These are phyloP conservation scores for Drosophila atripex DNA, from an alignment of 2,888 invertebrate species.

Conservation along the genomic window DNA sequence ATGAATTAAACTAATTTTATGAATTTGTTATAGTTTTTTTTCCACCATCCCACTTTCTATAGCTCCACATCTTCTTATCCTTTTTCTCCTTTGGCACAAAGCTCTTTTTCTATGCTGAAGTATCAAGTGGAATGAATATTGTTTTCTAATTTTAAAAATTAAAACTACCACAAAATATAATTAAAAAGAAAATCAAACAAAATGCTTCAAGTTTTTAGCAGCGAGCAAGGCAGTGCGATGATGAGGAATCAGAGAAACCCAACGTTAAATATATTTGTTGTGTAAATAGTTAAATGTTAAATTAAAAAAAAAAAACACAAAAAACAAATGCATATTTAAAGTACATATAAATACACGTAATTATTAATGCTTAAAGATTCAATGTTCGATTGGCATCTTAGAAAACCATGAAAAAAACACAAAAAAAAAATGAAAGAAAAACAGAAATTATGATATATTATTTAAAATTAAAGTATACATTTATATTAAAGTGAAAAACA, in stretches of 20 bases:
- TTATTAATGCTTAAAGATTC: conserved; percentile 65
- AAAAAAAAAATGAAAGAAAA: conserved; percentile 46
- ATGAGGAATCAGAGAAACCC: conserved; percentile 55
- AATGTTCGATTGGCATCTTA: conserved; percentile 70
- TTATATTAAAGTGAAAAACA: conserved; percentile 37
- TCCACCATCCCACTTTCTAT: conserved; percentile 19
- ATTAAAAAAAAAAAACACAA: conserved; percentile 44
- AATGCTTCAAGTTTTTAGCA: conserved; percentile 70
- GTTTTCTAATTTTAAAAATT: conserved; percentile 75
- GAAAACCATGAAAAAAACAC: conserved; percentile 52
- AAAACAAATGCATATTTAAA: conserved; percentile 49
- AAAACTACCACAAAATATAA: conserved; percentile 34
- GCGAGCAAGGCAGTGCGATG: conserved; percentile 26
- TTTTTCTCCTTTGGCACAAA: conserved; percentile 54
- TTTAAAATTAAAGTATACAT: conserved; percentile 64
- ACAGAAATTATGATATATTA: conserved; percentile 59
- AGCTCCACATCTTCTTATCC: not conserved
- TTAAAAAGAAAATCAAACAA: conserved; percentile 45
- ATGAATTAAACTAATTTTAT: conserved; percentile 59
- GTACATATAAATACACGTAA: conserved; percentile 41
- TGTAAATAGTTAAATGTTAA: conserved; percentile 78
- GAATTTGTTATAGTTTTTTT: conserved; percentile 45
- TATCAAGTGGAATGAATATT: conserved; percentile 51
- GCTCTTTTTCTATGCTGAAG: conserved; percentile 38
- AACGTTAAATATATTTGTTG: conserved; percentile 79